Base-by-base conservation (phyloP, 2,113 vertebrate species). In the Ophthalmolycus amberensis region DNA sequence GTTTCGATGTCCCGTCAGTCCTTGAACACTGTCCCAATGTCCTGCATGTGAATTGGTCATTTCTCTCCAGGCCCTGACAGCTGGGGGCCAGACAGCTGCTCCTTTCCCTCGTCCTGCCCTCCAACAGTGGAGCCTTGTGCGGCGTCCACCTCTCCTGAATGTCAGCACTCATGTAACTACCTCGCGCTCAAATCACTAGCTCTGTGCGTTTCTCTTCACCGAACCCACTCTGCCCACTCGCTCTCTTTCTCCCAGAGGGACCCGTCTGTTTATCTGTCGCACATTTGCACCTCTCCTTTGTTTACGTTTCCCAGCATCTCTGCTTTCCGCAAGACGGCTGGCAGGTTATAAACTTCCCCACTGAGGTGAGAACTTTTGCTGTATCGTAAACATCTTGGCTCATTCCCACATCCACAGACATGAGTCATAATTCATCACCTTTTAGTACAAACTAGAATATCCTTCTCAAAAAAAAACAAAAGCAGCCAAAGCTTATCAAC, bases 1-100 rank as follows among this genome's bases (percentile, higher is more conserved):
- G 82, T 56, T 71, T 79, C 38, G 54, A 85, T 79, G 60, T 82
- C 63, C 78, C 75, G 60, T 82, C 85, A 78, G 78, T 66, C 84
- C 84, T 85, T 86, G 80, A 92, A 92, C 91, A 92, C 87, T 90
- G 89, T 79, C 74, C 87, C 91, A 92, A 90, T 92, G 92, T 93
- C 85, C 89, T 82, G 89, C 63, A 56, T 86, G 87, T 93, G 88
- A 93, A 93, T 91, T 64, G 85, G 44, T 75, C 84, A 76, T 89
- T 90, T 92, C 79, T 92, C 85, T 34, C 85, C 80, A 32, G 80
- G 76, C 84, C 79, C 89, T 86, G 88, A 91, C 91, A 93, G 92
- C 91, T 91, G 91, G 66, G 80, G 81, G 50, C 46, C 68, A 66
- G 87, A 91, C 92, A 93, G 91, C 92, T 91, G 91, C 89, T 90